Base-by-base conservation (phyloP, 1,140 invertebrate species). In the Dreissena rostriformis region DNA sequence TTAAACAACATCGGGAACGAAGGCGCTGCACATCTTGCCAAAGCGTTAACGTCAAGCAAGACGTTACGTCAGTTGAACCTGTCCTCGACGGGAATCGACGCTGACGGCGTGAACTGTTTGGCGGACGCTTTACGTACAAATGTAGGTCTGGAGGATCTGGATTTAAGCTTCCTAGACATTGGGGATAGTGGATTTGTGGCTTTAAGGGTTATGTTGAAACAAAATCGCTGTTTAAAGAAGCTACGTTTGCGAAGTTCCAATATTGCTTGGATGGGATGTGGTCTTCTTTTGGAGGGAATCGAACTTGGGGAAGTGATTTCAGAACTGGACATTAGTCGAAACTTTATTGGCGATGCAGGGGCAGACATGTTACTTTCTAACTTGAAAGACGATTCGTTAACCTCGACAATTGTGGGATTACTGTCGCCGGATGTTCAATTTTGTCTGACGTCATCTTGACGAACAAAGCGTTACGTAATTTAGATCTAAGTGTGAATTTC, bases 361-460 rank as follows among this genome's bases (percentile, higher is more conserved):
- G 79, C 88, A 26, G 88, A 92, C 77, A 89, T 90, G 78, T 85
- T 92, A 66, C 82, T 87, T 29, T 86, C 86, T 12, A 89, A 91
- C 77, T 52, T 92, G 39, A 86, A 87, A 55, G 89, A 91, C 12
- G 87, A 90, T 19, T 87, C 88, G 1, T 66, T 8, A 91, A 90
- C 82, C 76, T 93, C 10, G 92, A 93, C 79, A 92, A 91, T 75
- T 93, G 92, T 86, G 90, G 90, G 11, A 84, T 93, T 15, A 91
- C 91, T 6, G 74, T 84, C 10, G 71, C 61, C 17, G 92, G 89
- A 8, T 91, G 90, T 82, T 85, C 87, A 4, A 72, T 85, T 24
- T 72, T 93, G 24, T 88, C 90, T 24, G 88, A 92, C 70, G 78
- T 92, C 11, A 83, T 93, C 24, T 72, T 88, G 19, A 87, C 84